These are phyloP conservation scores for Arrhamphus sclerolepis DNA, from an alignment of 2,797 vertebrate species.

Conservation along the genomic window DNA sequence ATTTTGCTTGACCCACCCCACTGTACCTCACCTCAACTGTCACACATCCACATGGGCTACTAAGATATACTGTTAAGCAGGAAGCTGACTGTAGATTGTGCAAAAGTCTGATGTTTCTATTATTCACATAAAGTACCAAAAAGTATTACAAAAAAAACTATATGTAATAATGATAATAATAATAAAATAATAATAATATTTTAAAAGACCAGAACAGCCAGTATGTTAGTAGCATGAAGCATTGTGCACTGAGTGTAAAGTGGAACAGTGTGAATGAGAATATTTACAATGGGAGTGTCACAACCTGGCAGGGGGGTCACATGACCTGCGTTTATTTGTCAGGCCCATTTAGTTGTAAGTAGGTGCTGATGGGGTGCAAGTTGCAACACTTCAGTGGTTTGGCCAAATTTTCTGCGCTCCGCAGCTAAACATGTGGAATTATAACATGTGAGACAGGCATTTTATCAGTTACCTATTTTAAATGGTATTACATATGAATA, in stretches of 20 bases:
- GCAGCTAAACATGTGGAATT: not conserved
- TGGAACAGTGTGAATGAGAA: constrained; percentile 45
- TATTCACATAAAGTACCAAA: constrained; percentile 68
- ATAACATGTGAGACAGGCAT: no score
- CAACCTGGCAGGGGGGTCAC: constrained; percentile 54
- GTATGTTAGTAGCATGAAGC: constrained; percentile 50
- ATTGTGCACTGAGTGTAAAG: constrained; percentile 22
- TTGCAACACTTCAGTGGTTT: constrained; percentile 37
- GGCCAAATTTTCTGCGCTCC: constrained; percentile 27
- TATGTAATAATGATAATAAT: constrained; percentile 20
- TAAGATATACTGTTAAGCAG: constrained; percentile 7
- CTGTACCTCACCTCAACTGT: constrained; percentile 2
- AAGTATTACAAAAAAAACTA: constrained; percentile 30
- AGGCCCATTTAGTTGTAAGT: constrained; percentile 45
- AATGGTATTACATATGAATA: no score
- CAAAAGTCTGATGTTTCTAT: constrained; percentile 50
- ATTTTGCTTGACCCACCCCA: constrained; percentile 16
- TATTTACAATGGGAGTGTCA: constrained; percentile 79
- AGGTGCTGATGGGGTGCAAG: constrained; percentile 46
- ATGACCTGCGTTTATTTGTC: constrained; percentile 65
- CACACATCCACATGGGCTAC: not conserved
- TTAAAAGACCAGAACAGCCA: constrained; percentile 27
- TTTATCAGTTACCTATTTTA: not conserved
- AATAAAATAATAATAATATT: constrained; percentile 1
- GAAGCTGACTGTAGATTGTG: constrained; percentile 36